Evolutionary conservation across 2,113 vertebrate species (phyloP).

Genomic region (Vombatus ursinus): DNA sequence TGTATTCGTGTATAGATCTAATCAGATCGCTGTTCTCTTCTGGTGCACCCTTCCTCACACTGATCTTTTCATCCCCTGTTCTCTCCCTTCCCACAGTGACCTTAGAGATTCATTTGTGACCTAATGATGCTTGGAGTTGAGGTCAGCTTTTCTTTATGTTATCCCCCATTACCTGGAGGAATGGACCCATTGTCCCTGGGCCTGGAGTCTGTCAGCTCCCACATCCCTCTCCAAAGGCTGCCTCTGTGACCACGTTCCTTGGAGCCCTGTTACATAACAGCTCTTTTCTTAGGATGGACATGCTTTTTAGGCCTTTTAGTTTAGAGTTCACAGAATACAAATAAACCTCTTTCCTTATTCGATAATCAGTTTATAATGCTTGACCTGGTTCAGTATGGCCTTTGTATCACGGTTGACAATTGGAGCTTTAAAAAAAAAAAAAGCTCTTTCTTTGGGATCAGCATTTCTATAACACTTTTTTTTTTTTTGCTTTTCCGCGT

Average conservation of each 20-base stretch:
- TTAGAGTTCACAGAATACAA: not conserved
- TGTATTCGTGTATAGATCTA: not conserved
- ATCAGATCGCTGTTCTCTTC: not conserved
- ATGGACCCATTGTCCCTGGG: not conserved
- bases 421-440: not conserved
- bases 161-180: not conserved
- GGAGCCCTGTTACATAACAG: not conserved
- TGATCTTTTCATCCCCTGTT: not conserved
- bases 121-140: not conserved
- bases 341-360: not conserved
- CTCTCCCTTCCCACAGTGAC: no score
- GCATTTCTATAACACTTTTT: not conserved
- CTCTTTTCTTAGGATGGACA: not conserved
- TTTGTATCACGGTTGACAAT: not conserved
- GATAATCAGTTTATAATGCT: not conserved
- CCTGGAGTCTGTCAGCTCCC: not conserved
- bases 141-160: not conserved
- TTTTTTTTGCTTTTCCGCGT: no score
- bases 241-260: not conserved
- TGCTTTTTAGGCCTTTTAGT: not conserved
- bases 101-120: no score
- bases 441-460: not conserved
- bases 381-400: not conserved
- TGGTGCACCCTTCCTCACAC: not conserved
- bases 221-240: not conserved